phyloP scores from a whole-genome alignment of 1,140 invertebrate species.

The Capitella teleta region DNA sequence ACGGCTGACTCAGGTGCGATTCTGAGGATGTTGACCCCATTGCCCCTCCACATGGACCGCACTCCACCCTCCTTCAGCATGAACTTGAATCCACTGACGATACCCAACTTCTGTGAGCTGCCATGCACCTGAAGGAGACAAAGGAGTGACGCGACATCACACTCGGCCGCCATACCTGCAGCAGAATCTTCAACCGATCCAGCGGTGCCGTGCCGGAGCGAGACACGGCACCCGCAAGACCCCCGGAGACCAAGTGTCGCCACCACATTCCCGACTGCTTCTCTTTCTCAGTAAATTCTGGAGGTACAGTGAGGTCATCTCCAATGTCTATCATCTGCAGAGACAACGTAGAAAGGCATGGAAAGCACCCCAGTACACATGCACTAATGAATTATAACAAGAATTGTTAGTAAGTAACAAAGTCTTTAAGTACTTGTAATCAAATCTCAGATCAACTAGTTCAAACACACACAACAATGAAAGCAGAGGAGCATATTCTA shows the following conservation, averaged over 20 bases:
- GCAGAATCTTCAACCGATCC: constrained; percentile 93
- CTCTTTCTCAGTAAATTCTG: constrained; percentile 92
- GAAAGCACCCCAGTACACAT: background rate
- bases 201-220: constrained; percentile 92
- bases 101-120: constrained; percentile 1
- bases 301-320: constrained; percentile 89
- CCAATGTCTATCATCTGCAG: constrained; percentile 91
- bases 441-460: background rate
- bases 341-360: background rate
- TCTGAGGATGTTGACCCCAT: constrained; percentile 96
- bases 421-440: background rate
- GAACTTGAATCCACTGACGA: constrained; percentile 15
- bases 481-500: background rate
- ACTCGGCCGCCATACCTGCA: constrained; percentile 63
- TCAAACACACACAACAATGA: background rate
- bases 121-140: constrained; percentile 10
- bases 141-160: background rate
- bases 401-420: background rate
- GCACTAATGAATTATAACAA: background rate
- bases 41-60: constrained; percentile 86
- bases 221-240: constrained; percentile 88
- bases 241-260: constrained; percentile 91
- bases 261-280: constrained; percentile 94
- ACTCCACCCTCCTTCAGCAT: constrained; percentile 87
- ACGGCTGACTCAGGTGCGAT: constrained; percentile 95